A percentile compares a stretch with the other conserved stretches of the same genome.
phyloP scores from a whole-genome alignment of 2,797 vertebrate species.

The Peromyscus nudipes region DNA sequence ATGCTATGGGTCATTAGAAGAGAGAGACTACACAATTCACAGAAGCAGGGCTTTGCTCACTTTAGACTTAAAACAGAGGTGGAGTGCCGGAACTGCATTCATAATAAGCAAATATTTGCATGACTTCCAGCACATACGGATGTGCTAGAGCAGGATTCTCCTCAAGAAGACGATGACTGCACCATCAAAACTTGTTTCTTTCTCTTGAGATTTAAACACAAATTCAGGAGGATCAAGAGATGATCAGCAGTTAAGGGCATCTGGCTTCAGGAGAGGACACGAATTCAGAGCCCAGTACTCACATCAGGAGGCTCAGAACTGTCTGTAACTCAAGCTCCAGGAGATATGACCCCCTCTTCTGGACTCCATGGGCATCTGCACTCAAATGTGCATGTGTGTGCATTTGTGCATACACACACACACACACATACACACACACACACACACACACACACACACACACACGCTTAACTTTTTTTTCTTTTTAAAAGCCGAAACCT shows the following conservation, averaged over 20 bases:
- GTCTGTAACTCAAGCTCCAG: not conserved
- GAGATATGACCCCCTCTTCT: not conserved
- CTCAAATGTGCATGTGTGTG: not conserved
- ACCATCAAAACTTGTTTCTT: not conserved
- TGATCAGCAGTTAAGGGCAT: not conserved
- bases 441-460: no score
- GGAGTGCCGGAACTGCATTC: not conserved
- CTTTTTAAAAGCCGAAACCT: not conserved
- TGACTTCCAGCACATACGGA: not conserved
- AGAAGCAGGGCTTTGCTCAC: not conserved
- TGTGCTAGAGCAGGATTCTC: not conserved
- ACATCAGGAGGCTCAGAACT: not conserved
- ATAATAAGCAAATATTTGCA: not conserved
- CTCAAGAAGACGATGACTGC: not conserved
- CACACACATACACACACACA: no score
- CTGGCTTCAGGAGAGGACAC: not conserved
- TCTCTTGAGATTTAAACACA: not conserved
- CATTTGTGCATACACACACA: not conserved
- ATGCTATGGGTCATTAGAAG: not conserved
- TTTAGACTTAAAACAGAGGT: not conserved
- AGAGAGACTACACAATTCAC: not conserved
- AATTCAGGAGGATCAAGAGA: not conserved
- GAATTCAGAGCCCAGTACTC: not conserved
- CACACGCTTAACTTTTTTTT: no score
- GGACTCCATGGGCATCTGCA: no score